phyloP scores from a whole-genome alignment of 2,888 invertebrate species.

The Drosophila kuntzei region DNA sequence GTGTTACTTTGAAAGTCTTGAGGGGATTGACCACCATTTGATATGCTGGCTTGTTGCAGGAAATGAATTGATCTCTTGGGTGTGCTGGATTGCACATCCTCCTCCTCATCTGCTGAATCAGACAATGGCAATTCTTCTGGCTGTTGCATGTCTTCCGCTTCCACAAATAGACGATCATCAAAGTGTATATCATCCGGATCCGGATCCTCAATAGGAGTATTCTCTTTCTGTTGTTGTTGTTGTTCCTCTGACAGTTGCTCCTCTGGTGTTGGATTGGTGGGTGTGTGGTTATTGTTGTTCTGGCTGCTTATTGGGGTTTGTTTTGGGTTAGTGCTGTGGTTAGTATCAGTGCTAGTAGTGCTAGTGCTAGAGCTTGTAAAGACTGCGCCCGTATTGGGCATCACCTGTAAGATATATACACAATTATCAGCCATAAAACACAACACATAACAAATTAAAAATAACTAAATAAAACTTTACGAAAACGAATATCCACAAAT shows the following conservation, averaged over 20 bases:
- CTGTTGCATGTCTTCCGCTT: slow-evolving; percentile 52
- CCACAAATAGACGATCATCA: slow-evolving; percentile 79
- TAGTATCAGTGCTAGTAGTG: slow-evolving; percentile 61
- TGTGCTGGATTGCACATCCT: slow-evolving; percentile 64
- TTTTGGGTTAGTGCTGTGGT: slow-evolving; percentile 52
- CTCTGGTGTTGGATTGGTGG: slow-evolving; percentile 14
- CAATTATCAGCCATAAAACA: slow-evolving; percentile 47
- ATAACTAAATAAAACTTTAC: slow-evolving; percentile 41
- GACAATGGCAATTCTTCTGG: slow-evolving; percentile 59
- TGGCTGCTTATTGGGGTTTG: slow-evolving; percentile 30
- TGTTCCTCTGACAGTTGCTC: slow-evolving; percentile 8
- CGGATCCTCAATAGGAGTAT: slow-evolving; percentile 25
- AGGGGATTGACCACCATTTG: slow-evolving; percentile 22
- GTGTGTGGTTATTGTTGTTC: slow-evolving; percentile 27
- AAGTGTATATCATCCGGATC: slow-evolving; percentile 71
- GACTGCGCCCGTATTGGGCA: slow-evolving; percentile 85
- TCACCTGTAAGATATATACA: slow-evolving; percentile 83
- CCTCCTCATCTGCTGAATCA: slow-evolving; percentile 55
- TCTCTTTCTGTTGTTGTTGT: background rate
- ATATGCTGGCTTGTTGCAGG: slow-evolving; percentile 12
- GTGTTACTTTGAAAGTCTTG: slow-evolving; percentile 72
- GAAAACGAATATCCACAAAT: background rate
- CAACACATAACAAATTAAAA: slow-evolving; percentile 35
- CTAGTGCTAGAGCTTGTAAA: slow-evolving; percentile 82
- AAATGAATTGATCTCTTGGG: slow-evolving; percentile 54